Evolutionary conservation across 2,888 invertebrate species (phyloP).

Genomic region (Acholoe squamosa): DNA sequence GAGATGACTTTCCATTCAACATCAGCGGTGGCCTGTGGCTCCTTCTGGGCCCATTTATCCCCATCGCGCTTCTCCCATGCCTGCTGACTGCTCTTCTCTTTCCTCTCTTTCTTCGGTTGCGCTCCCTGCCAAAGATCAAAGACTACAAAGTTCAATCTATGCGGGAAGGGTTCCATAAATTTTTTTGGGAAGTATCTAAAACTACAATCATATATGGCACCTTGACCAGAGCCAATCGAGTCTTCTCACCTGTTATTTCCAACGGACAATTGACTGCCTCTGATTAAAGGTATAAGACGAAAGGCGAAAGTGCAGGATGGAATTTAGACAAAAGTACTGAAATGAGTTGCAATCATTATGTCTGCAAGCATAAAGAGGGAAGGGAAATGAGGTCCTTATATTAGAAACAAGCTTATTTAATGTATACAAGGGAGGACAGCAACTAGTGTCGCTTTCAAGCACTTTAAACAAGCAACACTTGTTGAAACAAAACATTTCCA

Average conservation of each 20-base stretch:
- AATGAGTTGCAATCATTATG: conserved; percentile 22
- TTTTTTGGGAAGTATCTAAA: neutral
- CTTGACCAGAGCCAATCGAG: neutral
- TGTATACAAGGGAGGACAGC: too few species aligned
- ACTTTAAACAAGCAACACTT: too few species aligned
- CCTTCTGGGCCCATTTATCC: neutral
- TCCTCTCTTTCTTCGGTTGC: conserved; percentile 33
- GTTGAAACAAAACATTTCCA: too few species aligned
- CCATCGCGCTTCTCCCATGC: conserved; percentile 16
- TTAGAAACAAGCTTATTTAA: conserved; percentile 2
- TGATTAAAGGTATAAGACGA: neutral
- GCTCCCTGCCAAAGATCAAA: conserved; percentile 11
- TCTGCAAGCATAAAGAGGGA: conserved; percentile 48
- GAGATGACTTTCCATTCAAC: conserved; percentile 49
- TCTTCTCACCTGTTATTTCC: neutral
- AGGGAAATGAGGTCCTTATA: conserved; percentile 24
- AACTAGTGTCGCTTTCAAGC: too few species aligned
- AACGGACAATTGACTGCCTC: neutral
- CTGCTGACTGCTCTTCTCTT: conserved; percentile 25
- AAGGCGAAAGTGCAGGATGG: conserved; percentile 45
- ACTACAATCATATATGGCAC: neutral
- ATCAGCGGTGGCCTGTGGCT: neutral
- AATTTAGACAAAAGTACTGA: conserved; percentile 55
- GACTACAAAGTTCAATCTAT: neutral
- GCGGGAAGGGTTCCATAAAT: neutral